A percentile compares a stretch with the other conserved stretches of the same genome.
phyloP scores from a whole-genome alignment of 2,888 invertebrate species.

The Caenorhabditis wallacei region DNA sequence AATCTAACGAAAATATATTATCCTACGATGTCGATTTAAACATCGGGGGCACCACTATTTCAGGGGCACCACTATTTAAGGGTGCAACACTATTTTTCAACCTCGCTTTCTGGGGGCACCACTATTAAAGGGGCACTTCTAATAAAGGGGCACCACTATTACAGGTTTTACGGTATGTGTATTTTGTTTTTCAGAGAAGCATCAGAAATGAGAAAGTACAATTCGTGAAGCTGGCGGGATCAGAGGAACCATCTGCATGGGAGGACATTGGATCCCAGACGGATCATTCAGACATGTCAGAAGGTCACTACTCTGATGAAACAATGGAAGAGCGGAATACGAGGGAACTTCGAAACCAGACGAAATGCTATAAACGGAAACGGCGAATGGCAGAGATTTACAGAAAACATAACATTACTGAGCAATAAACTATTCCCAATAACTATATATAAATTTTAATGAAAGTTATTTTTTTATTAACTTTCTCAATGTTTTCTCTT shows the following conservation, averaged over 20 bases:
- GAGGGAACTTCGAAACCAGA: constrained; percentile 15
- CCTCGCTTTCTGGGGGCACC: too few species aligned
- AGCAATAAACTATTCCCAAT: neutral
- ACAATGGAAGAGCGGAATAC: constrained; percentile 3
- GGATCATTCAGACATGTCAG: constrained; percentile 37
- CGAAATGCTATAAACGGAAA: constrained; percentile 4
- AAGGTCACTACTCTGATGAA: constrained; percentile 46
- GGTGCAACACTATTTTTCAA: too few species aligned
- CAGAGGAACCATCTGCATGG: neutral
- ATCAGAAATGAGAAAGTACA: neutral
- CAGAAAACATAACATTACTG: constrained; percentile 9
- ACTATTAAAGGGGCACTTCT: too few species aligned
- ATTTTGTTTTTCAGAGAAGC: neutral
- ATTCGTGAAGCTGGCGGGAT: constrained; percentile 1
- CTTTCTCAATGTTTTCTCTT: neutral
- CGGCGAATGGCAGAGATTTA: neutral
- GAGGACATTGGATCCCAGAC: constrained; percentile 48
- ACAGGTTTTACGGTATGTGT: too few species aligned
- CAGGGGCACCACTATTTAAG: too few species aligned
- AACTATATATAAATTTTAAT: neutral
- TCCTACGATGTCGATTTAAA: too few species aligned
- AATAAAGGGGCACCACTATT: too few species aligned
- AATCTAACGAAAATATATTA: too few species aligned
- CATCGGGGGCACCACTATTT: too few species aligned
- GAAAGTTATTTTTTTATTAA: neutral